A percentile compares a stretch with the other conserved stretches of the same genome.
Evolutionary conservation across 2,797 vertebrate species (phyloP).

Genomic region (Eidolon dupreanum): DNA sequence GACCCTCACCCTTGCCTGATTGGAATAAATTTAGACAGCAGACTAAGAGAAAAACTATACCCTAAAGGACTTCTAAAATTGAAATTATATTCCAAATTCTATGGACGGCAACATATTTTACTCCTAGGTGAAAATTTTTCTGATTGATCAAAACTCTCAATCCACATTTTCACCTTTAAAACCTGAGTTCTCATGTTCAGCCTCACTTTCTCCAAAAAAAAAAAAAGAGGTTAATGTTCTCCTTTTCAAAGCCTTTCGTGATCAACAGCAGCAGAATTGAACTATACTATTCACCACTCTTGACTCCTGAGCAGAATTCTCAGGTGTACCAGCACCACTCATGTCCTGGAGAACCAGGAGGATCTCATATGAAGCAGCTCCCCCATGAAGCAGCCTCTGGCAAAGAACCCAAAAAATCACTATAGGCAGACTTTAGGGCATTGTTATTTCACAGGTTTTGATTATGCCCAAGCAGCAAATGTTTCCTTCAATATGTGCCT

Average conservation of each 20-base stretch:
- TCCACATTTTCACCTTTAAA: conserved; percentile 29
- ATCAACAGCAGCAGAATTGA: neutral
- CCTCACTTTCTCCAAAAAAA: neutral
- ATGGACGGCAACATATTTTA: neutral
- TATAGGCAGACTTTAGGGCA: neutral
- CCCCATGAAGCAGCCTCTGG: neutral
- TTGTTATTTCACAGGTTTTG: neutral
- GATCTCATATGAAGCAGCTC: neutral
- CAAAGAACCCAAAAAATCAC: neutral
- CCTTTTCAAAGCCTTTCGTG: conserved; percentile 19
- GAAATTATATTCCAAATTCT: conserved; percentile 34
- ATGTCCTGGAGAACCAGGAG: neutral
- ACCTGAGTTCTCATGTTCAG: neutral
- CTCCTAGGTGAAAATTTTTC: neutral
- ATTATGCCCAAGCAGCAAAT: neutral
- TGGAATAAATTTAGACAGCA: conserved; percentile 32
- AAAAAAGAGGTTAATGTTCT: neutral
- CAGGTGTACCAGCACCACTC: neutral
- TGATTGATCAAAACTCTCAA: neutral
- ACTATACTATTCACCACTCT: neutral
- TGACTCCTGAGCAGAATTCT: neutral
- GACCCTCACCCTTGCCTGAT: neutral
- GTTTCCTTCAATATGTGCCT: neutral
- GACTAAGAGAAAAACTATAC: conserved; percentile 47
- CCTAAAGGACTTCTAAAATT: conserved; percentile 19